Percentiles rank a stretch among this genome's conserved stretches.
Conservation (phyloP, 2,888 invertebrate species). For the Noctua pronuba region DNA sequence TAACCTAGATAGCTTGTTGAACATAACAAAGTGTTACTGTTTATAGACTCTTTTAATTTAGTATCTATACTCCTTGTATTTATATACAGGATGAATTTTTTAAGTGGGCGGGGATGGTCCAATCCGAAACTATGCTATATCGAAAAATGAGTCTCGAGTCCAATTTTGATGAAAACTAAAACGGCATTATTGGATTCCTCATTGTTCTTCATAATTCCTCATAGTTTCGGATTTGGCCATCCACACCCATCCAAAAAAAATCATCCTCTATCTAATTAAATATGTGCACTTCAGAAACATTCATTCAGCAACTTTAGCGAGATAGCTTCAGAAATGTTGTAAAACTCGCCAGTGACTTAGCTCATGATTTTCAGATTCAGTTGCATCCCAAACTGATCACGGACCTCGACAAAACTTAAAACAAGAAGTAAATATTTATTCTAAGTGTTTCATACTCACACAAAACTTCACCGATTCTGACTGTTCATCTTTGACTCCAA, state of each 20-base stretch:
- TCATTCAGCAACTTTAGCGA: background rate
- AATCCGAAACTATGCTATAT: no score
- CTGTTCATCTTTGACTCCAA: constrained; percentile 82
- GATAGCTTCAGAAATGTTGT: background rate
- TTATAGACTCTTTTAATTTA: background rate
- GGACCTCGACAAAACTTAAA: background rate
- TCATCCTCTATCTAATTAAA: no score
- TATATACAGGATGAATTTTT: no score
- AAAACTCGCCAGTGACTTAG: background rate
- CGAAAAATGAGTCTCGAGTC: no score
- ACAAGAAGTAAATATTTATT: background rate
- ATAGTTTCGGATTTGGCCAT: no score
- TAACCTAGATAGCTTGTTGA: background rate
- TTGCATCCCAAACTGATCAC: background rate
- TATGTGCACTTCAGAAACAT: background rate
- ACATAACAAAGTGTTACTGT: background rate
- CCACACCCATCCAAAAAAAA: no score
- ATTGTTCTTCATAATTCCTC: no score
- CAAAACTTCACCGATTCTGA: constrained; percentile 78
- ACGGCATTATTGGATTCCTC: no score
- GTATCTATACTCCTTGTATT: background rate
- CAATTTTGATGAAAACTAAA: no score
- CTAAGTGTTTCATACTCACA: constrained; percentile 74
- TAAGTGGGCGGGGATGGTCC: no score
- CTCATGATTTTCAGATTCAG: background rate